phyloP scores from a whole-genome alignment of 2,113 vertebrate genomes.

The Microtus richardsoni region DNA sequence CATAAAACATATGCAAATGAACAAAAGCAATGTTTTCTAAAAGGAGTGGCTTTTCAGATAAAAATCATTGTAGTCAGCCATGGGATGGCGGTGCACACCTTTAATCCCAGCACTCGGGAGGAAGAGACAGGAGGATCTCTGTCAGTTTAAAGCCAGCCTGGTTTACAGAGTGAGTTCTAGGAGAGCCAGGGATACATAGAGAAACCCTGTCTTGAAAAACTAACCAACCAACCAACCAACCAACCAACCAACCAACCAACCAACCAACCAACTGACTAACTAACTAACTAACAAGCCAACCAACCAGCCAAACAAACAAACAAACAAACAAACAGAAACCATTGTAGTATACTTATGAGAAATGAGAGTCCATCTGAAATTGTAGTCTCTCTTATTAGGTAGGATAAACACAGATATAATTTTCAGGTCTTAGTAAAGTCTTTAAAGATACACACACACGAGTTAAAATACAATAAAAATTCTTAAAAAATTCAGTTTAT shows the following conservation, averaged over 20 bases:
- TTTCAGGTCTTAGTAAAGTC: not conserved
- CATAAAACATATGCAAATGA: constrained; percentile 66
- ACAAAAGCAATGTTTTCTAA: constrained; percentile 39
- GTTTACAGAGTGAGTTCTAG: not conserved
- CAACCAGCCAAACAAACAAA: not conserved
- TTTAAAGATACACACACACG: constrained; percentile 28
- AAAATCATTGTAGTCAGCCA: not conserved
- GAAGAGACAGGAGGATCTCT: not conserved
- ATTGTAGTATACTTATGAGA: constrained; percentile 15
- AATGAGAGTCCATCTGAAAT: not conserved
- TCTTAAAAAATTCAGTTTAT: not conserved
- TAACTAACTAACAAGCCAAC: not conserved
- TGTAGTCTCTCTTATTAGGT: constrained; percentile 11
- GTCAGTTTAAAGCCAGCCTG: not conserved
- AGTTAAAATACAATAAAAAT: constrained; percentile 8
- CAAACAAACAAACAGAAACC: constrained; percentile 9
- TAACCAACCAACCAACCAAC: not conserved
- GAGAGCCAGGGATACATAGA: not conserved
- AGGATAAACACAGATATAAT: constrained; percentile 38
- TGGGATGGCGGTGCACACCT: accelerated
- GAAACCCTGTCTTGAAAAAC: not conserved
- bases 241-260: not conserved
- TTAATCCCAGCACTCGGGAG: not conserved
- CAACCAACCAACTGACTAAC: not conserved
- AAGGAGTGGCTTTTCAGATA: constrained; percentile 39